Percentiles rank a stretch among this genome's conserved stretches.
phyloP scores from a whole-genome alignment of 2,797 vertebrate genomes.

The Artibeus jamaicensis region DNA sequence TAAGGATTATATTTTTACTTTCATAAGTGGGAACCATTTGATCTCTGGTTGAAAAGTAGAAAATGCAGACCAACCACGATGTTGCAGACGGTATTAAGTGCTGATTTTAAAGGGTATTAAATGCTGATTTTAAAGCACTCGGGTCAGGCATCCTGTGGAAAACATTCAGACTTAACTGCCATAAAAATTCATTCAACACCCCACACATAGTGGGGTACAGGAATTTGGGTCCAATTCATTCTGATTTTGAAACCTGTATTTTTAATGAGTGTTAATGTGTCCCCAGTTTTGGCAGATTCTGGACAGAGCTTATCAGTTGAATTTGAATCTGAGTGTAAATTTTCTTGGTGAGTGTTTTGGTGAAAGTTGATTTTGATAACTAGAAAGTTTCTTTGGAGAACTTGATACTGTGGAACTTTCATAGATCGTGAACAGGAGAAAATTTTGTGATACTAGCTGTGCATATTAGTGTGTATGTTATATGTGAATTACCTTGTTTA shows the following conservation, averaged over 20 bases:
- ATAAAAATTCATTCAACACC: not conserved
- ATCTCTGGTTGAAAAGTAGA: not conserved
- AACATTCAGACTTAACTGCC: not conserved
- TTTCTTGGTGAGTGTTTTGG: slow-evolving; percentile 19
- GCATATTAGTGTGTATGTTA: not conserved
- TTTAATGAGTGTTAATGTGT: not conserved
- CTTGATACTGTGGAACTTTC: not conserved
- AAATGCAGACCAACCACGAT: not conserved
- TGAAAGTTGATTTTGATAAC: not conserved
- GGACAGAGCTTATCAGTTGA: not conserved
- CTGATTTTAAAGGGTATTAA: not conserved
- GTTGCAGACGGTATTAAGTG: not conserved
- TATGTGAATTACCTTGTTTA: not conserved
- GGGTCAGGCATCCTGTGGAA: not conserved
- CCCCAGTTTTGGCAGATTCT: not conserved
- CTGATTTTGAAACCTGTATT: not conserved
- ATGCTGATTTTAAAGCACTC: not conserved
- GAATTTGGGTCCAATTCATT: not conserved
- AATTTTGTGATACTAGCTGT: not conserved
- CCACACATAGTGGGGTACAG: not conserved
- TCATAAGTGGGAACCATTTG: not conserved
- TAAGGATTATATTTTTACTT: not conserved
- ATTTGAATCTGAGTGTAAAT: not conserved
- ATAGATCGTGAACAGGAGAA: not conserved
- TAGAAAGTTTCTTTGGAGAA: not conserved